phyloP scores from a whole-genome alignment of 2,797 vertebrate genomes.

The Xiphophorus birchmanni region DNA sequence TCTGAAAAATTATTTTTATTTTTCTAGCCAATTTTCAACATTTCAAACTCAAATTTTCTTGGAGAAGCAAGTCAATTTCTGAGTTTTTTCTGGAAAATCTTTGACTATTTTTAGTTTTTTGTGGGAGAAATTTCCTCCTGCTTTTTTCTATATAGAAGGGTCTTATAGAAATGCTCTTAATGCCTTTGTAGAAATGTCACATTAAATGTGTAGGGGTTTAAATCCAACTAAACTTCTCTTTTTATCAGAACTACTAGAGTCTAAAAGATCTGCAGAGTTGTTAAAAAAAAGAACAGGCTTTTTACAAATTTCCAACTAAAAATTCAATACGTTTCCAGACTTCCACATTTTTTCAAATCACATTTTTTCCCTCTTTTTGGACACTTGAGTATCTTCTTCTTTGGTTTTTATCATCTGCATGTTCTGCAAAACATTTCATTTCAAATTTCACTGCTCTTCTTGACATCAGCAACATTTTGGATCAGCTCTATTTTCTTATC shows the following conservation, averaged over 20 bases:
- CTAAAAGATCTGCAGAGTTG: not conserved
- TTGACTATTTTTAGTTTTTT: too few species aligned
- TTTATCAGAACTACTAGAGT: not conserved
- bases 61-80: too few species aligned
- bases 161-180: too few species aligned
- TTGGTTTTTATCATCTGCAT: not conserved
- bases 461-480: not conserved
- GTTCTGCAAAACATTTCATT: not conserved
- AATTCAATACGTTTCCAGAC: not conserved
- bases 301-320: not conserved
- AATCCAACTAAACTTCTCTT: not conserved
- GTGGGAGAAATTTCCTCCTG: too few species aligned
- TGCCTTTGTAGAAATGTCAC: not conserved
- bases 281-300: not conserved
- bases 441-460: not conserved
- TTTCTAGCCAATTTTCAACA: too few species aligned
- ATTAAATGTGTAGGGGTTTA: not conserved
- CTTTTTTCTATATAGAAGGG: too few species aligned
- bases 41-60: too few species aligned
- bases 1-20: too few species aligned
- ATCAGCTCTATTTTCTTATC: not conserved
- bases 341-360: not conserved
- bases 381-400: not conserved
- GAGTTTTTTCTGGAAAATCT: too few species aligned
- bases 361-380: not conserved